Evolutionary conservation across 2,797 vertebrate species (phyloP).

Genomic region (Ispidina picta): DNA sequence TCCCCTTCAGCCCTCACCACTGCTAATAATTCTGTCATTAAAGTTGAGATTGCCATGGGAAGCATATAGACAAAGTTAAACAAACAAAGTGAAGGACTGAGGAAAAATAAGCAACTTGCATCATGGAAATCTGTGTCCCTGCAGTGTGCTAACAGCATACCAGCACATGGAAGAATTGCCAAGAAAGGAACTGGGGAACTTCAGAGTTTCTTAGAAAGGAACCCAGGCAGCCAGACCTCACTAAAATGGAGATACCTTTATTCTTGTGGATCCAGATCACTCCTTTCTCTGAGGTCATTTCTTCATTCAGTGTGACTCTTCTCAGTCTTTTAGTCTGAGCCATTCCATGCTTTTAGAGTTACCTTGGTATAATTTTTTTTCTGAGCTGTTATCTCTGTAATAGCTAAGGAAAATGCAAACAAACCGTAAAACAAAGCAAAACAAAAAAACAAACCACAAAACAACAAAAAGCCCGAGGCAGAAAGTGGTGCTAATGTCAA

Average conservation of each 20-base stretch:
- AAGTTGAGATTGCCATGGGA: constrained; percentile 63
- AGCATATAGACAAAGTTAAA: constrained; percentile 61
- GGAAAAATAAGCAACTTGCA: constrained; percentile 64
- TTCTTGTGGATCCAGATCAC: not conserved
- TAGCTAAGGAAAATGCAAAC: not conserved
- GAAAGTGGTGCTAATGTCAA: not conserved
- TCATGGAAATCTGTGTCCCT: constrained; percentile 67
- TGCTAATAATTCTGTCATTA: constrained; percentile 60
- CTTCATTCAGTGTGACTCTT: not conserved
- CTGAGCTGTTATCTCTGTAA: not conserved
- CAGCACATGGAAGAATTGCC: constrained; percentile 41
- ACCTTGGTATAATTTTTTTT: not conserved
- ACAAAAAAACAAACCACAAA: no score
- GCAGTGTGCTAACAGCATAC: constrained; percentile 29
- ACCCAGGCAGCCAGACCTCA: not conserved
- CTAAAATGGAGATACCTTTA: not conserved
- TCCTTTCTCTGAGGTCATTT: not conserved
- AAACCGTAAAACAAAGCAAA: not conserved
- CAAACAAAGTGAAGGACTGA: constrained; percentile 33
- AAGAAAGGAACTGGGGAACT: constrained; percentile 45
- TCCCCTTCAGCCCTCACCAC: constrained; percentile 28
- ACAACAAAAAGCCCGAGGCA: not conserved
- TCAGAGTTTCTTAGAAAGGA: constrained; percentile 4
- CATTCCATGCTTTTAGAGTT: not conserved
- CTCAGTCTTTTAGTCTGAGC: not conserved